Percentiles rank a stretch among this genome's conserved stretches.
These are phyloP conservation scores for Masnerella sp. DNA, from an alignment of 2,888 invertebrate species.

Conservation along the genomic window DNA sequence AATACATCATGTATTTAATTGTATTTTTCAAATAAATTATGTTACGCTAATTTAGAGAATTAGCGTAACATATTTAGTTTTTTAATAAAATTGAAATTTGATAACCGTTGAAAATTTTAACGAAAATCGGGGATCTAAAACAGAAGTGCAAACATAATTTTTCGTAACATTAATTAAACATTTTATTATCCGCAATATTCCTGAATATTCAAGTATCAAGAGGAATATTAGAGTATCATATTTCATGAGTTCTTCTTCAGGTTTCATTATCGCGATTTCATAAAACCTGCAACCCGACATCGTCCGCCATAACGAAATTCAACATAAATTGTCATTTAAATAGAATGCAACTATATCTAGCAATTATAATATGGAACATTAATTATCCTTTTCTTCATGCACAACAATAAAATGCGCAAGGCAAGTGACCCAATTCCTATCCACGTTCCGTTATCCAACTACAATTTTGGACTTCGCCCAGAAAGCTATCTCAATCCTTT, in stretches of 20 bases:
- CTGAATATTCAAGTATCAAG: conserved; percentile 20
- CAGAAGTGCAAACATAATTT: no score
- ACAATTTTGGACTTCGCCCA: conserved; percentile 41
- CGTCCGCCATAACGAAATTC: conserved; percentile 21
- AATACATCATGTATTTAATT: no score
- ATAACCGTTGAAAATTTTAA: no score
- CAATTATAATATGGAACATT: conserved; percentile 49
- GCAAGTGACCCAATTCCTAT: conserved; percentile 44
- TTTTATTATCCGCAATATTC: conserved; percentile 9
- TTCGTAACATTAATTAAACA: no score
- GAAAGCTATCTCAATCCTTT: conserved; percentile 23
- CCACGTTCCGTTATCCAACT: conserved; percentile 27
- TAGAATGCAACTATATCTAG: conserved; percentile 33
- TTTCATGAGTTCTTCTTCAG: conserved; percentile 22
- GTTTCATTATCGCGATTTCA: conserved; percentile 31
- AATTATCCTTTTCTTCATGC: conserved; percentile 44
- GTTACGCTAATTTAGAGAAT: no score
- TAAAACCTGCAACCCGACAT: conserved; percentile 11
- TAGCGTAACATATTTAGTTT: no score
- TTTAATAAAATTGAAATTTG: no score
- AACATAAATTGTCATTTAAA: conserved; percentile 49
- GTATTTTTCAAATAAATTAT: no score
- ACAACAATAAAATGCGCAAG: conserved; percentile 35
- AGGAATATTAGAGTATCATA: conserved; percentile 14
- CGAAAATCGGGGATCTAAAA: no score